Conservation (phyloP, 2,797 vertebrate genomes). For the Crotalus adamanteus region DNA sequence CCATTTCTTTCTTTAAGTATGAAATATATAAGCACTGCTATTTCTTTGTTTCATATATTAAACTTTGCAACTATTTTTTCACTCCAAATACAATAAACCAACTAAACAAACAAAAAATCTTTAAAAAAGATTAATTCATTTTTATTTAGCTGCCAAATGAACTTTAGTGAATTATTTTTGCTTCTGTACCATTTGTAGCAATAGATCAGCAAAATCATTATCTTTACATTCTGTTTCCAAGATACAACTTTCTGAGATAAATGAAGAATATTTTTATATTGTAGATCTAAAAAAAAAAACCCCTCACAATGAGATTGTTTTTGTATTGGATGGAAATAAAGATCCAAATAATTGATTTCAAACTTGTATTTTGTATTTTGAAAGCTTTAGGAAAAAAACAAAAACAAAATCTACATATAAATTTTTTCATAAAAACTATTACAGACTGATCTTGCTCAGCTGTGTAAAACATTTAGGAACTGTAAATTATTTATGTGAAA, state of each 20-base stretch:
- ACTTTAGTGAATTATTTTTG: background rate
- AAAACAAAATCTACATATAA: background rate
- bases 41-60: background rate
- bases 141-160: background rate
- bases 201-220: background rate
- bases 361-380: background rate
- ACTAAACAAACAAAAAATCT: background rate
- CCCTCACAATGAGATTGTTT: background rate
- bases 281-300: background rate
- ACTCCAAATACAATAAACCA: background rate
- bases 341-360: background rate
- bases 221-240: background rate
- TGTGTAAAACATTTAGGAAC: background rate
- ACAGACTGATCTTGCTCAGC: too few relatives aligned
- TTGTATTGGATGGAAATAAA: background rate
- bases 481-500: background rate
- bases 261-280: background rate
- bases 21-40: background rate
- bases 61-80: background rate
- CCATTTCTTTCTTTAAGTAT: background rate
- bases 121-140: background rate
- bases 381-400: background rate
- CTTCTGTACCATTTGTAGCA: background rate
- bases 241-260: background rate
- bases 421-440: background rate